Evolutionary conservation across 2,888 invertebrate species (phyloP).

Genomic region (Apamea monoglypha): DNA sequence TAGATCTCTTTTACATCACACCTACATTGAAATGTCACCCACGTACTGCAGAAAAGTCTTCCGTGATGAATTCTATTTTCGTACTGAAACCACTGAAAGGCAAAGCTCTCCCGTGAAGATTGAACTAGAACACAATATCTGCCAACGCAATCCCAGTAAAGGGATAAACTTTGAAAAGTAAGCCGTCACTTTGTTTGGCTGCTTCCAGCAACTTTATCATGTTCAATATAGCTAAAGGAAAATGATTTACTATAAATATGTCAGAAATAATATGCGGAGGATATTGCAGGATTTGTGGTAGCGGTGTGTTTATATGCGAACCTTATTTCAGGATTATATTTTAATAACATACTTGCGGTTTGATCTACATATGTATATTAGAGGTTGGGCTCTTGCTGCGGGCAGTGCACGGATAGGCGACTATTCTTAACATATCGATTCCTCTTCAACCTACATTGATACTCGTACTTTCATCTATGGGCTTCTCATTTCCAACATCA

Average conservation of each 20-base stretch:
- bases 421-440: neutral
- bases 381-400: neutral
- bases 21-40: slow-evolving; percentile 21
- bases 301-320: slow-evolving; percentile 27
- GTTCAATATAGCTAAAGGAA: slow-evolving; percentile 61
- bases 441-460: neutral
- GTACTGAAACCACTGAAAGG: slow-evolving; percentile 27
- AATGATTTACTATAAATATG: slow-evolving; percentile 47
- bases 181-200: slow-evolving; percentile 46
- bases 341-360: neutral
- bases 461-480: neutral
- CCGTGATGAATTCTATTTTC: slow-evolving; percentile 32
- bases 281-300: slow-evolving; percentile 38
- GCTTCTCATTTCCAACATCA: neutral
- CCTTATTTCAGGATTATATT: slow-evolving; percentile 44
- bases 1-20: neutral
- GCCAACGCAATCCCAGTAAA: slow-evolving; percentile 38
- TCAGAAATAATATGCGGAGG: slow-evolving; percentile 41
- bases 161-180: slow-evolving; percentile 60
- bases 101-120: slow-evolving; percentile 37
- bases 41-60: slow-evolving; percentile 20
- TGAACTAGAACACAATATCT: slow-evolving; percentile 56
- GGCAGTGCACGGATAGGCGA: too few species aligned
- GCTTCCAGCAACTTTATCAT: slow-evolving; percentile 56
- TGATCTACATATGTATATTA: neutral